These are phyloP conservation scores for Pocillopora damicornis DNA, from an alignment of 64 coral and sea anemone species.

Conservation along the genomic window DNA sequence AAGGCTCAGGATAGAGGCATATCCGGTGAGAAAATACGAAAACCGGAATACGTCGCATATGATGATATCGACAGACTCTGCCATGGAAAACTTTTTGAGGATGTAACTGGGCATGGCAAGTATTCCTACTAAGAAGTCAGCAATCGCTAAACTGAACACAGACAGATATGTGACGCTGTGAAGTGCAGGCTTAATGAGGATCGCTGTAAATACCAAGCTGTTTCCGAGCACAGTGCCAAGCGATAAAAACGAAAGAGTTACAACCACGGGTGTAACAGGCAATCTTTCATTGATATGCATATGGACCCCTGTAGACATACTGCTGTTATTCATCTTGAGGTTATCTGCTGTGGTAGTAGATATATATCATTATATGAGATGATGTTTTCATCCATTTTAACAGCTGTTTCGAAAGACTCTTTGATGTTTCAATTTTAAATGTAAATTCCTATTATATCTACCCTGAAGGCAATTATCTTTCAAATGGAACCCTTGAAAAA, in stretches of 20 bases:
- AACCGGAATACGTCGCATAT: constrained; percentile 73
- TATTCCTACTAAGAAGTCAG: constrained; percentile 69
- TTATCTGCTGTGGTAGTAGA: no score
- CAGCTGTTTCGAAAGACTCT: no score
- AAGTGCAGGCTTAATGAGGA: constrained; percentile 63
- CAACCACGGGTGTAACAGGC: constrained; percentile 35
- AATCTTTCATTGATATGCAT: neutral
- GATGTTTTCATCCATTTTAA: no score
- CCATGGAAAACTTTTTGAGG: constrained; percentile 56
- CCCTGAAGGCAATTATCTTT: no score
- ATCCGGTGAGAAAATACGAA: constrained; percentile 91
- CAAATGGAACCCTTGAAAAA: no score
- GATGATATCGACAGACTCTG: constrained; percentile 22
- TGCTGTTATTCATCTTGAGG: no score
- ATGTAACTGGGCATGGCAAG: constrained; percentile 83
- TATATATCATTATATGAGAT: no score
- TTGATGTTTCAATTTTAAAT: no score
- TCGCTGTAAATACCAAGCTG: constrained; percentile 48
- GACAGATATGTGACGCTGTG: constrained; percentile 69
- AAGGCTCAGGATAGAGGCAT: constrained; percentile 78
- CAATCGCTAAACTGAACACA: constrained; percentile 74
- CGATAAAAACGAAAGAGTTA: constrained; percentile 40
- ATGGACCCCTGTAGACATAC: no score
- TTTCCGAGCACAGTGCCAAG: constrained; percentile 57
- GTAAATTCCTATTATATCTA: no score